A percentile compares a stretch with the other conserved stretches of the same genome.
Conservation (phyloP, 2,797 vertebrate species). For the Coracias cyanogaster region DNA sequence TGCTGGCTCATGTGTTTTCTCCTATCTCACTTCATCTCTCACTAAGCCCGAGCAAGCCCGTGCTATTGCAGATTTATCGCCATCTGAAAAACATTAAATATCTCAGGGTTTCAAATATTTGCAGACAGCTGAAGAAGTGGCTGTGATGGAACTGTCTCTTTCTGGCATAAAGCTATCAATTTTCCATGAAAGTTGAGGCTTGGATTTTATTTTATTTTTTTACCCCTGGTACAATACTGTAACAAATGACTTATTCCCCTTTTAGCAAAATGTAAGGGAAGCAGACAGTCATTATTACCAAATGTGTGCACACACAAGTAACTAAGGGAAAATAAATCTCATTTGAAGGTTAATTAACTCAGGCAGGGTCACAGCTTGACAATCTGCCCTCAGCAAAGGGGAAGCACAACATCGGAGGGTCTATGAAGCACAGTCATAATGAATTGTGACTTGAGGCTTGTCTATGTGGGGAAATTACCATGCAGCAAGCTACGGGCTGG, state of each 20-base stretch:
- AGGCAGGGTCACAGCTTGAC: slow-evolving; percentile 74
- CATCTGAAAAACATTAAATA: slow-evolving; percentile 76
- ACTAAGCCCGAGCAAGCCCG: slow-evolving; percentile 31
- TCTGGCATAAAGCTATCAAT: slow-evolving; percentile 74
- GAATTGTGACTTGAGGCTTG: slow-evolving; percentile 67
- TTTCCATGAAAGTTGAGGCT: slow-evolving; percentile 59
- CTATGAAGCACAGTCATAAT: slow-evolving; percentile 43
- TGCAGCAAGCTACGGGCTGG: not conserved
- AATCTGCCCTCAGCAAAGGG: slow-evolving; percentile 71
- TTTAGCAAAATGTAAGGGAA: slow-evolving; percentile 21
- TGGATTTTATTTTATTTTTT: not conserved
- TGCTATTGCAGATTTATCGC: slow-evolving; percentile 65
- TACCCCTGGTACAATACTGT: slow-evolving; percentile 39
- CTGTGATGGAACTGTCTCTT: slow-evolving; percentile 75
- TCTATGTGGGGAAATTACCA: slow-evolving; percentile 19
- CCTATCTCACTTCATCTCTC: slow-evolving; percentile 76
- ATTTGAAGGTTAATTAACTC: slow-evolving; percentile 74
- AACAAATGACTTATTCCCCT: slow-evolving; percentile 60
- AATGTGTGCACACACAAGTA: slow-evolving; percentile 57
- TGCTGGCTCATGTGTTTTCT: slow-evolving; percentile 55
- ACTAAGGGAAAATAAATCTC: slow-evolving; percentile 74
- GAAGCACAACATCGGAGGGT: slow-evolving; percentile 42
- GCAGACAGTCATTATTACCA: slow-evolving; percentile 58
- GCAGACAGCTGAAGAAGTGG: slow-evolving; percentile 75
- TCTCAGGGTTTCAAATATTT: slow-evolving; percentile 73